Conservation (phyloP, 1,140 invertebrate genomes). For the Calephelis nemesis region DNA sequence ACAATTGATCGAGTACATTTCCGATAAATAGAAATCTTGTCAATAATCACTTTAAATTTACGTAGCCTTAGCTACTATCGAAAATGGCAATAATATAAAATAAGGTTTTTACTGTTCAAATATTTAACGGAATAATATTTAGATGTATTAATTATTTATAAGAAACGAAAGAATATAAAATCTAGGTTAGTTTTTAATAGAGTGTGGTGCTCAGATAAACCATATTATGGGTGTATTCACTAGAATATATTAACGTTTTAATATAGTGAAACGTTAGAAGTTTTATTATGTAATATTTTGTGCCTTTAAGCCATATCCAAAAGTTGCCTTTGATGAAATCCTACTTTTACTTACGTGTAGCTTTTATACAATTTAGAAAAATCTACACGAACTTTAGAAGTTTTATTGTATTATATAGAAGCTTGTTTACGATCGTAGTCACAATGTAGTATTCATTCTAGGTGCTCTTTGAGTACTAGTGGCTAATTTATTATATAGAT, state of each 20-base stretch:
- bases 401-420: constrained; percentile 33
- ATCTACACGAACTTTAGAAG: constrained; percentile 34
- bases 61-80: constrained; percentile 40
- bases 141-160: constrained; percentile 39
- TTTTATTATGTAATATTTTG: constrained; percentile 54
- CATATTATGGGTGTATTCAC: constrained; percentile 36
- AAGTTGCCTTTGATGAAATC: constrained; percentile 50
- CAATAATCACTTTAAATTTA: constrained; percentile 21
- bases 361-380: constrained; percentile 43
- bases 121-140: constrained; percentile 62
- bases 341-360: constrained; percentile 35
- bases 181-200: constrained; percentile 14
- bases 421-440: constrained; percentile 22
- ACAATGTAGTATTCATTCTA: background rate
- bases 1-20: constrained; percentile 46
- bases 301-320: constrained; percentile 74
- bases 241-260: constrained; percentile 40
- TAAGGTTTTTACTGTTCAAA: constrained; percentile 68
- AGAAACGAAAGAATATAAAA: constrained; percentile 15
- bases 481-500: constrained; percentile 30
- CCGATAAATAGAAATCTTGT: constrained; percentile 33
- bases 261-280: constrained; percentile 36
- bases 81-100: constrained; percentile 76
- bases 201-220: constrained; percentile 62
- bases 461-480: constrained; percentile 25